Conservation (phyloP, 2,888 invertebrate genomes). For the Sarcophaga carnaria region DNA sequence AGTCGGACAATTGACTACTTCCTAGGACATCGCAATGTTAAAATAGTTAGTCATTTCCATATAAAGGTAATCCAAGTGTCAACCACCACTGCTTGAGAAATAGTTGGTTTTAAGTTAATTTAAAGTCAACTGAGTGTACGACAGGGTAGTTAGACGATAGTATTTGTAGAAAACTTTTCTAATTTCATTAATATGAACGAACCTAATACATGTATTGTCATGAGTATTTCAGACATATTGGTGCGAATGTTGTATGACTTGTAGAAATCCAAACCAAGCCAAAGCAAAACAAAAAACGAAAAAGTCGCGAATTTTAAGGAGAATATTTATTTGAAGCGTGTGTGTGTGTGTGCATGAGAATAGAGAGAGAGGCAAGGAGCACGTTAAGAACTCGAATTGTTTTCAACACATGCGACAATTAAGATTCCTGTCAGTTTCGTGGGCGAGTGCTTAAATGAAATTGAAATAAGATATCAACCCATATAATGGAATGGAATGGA, state of each 20-base stretch:
- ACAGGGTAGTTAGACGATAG: neutral
- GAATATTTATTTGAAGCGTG: neutral
- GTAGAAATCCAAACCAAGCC: neutral
- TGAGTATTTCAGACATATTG: neutral
- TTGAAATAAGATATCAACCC: conserved; percentile 64
- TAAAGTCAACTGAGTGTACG: too few relatives aligned
- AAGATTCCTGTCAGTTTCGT: conserved; percentile 65
- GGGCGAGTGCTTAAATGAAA: conserved; percentile 64
- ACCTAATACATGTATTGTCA: too few relatives aligned
- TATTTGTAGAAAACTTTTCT: neutral
- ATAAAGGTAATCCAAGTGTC: too few relatives aligned
- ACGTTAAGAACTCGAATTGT: conserved; percentile 40
- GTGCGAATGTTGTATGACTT: neutral
- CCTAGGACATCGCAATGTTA: too few relatives aligned
- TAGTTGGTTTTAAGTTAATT: too few relatives aligned
- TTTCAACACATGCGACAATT: conserved; percentile 67
- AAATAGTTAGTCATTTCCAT: too few relatives aligned
- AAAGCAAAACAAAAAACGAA: neutral
- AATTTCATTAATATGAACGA: too few relatives aligned
- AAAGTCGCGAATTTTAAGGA: neutral
- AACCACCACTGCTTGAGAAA: too few relatives aligned
- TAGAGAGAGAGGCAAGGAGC: conserved; percentile 3
- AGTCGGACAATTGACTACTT: too few relatives aligned
- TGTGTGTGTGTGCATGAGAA: neutral
- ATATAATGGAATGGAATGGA: conserved; percentile 14